Conservation (phyloP, 2,888 invertebrate species). For the Hedya salicella region DNA sequence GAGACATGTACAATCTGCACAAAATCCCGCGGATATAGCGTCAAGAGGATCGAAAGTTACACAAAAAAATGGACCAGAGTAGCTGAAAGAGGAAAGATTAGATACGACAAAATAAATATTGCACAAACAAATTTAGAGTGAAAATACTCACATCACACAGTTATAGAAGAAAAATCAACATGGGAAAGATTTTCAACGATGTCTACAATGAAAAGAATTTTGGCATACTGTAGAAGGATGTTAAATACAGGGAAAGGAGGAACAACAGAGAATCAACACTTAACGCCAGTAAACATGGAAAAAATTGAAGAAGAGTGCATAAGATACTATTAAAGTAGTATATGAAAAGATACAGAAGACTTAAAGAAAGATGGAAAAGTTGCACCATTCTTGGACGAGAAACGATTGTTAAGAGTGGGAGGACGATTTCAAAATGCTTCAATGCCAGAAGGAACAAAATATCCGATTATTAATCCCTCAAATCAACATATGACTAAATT, state of each 20-base stretch:
- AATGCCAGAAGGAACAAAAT: constrained; percentile 42
- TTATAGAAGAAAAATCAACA: not conserved
- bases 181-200: constrained; percentile 2
- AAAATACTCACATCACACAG: constrained; percentile 9
- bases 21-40: constrained; percentile 2
- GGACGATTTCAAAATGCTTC: constrained; percentile 40
- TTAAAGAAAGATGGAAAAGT: constrained; percentile 12
- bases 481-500: constrained; percentile 36
- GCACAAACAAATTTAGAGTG: constrained; percentile 28
- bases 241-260: too few species aligned
- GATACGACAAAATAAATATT: constrained; percentile 10
- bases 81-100: constrained; percentile 16
- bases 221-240: too few species aligned
- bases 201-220: too few species aligned
- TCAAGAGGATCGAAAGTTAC: too few species aligned
- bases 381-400: constrained; percentile 38
- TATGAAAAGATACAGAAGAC: constrained; percentile 10
- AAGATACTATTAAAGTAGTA: too few species aligned
- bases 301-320: too few species aligned
- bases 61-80: constrained; percentile 37
- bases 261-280: too few species aligned
- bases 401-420: constrained; percentile 24
- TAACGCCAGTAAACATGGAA: too few species aligned
- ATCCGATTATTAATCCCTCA: constrained; percentile 44
- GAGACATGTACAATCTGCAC: constrained; percentile 41